Conservation (phyloP, 2,113 vertebrate species). For the Ctenomys sociabilis region DNA sequence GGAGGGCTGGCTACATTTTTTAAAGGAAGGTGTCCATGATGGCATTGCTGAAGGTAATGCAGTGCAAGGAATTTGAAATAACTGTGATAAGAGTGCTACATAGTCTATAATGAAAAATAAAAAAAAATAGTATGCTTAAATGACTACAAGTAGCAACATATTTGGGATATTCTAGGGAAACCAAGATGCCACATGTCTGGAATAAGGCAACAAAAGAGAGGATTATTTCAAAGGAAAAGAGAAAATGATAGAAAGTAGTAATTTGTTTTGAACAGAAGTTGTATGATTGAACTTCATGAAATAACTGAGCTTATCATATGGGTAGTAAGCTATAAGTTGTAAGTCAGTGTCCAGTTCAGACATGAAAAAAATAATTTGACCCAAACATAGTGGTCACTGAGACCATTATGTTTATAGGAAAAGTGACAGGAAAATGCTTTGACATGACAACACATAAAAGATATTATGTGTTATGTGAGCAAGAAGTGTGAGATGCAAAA, state of each 20-base stretch:
- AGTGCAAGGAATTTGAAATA: neutral
- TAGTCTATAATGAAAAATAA: neutral
- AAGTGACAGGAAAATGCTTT: neutral
- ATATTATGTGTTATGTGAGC: neutral
- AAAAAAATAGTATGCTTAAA: neutral
- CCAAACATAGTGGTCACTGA: neutral
- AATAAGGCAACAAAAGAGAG: neutral
- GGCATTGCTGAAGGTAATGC: neutral
- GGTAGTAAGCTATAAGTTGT: neutral
- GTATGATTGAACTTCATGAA: neutral
- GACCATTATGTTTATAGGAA: fast-evolving
- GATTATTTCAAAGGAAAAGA: neutral
- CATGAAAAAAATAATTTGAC: neutral
- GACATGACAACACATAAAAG: neutral
- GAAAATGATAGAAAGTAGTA: neutral
- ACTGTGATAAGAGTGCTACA: fast-evolving
- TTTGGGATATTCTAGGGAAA: neutral
- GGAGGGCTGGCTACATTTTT: fast-evolving
- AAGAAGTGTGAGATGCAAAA: fast-evolving
- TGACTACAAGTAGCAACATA: fast-evolving
- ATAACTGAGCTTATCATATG: fast-evolving
- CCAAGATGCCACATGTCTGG: neutral
- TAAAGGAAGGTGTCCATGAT: neutral
- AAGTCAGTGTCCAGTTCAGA: neutral
- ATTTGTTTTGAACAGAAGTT: neutral